Evolutionary conservation across 2,113 vertebrate species (phyloP).

Genomic region (Rutilus rutilus): DNA sequence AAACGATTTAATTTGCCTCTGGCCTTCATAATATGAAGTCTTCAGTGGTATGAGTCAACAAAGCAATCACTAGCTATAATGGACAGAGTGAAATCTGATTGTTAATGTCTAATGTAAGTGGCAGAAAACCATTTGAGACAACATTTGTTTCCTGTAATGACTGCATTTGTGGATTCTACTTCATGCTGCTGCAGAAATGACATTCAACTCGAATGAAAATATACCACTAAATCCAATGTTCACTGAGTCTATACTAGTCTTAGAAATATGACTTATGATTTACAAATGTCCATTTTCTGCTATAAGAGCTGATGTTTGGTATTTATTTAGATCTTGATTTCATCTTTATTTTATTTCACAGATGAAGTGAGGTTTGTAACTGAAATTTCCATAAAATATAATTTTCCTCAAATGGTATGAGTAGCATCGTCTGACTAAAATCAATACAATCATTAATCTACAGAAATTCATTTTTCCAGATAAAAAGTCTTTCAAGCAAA

Average conservation of each 20-base stretch:
- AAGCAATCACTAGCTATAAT: constrained; percentile 12
- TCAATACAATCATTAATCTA: too few species aligned
- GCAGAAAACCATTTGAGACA: background rate
- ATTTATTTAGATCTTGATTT: background rate
- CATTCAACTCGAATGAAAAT: background rate
- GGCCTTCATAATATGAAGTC: background rate
- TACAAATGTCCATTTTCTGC: background rate
- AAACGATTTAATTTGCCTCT: background rate
- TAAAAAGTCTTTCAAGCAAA: background rate
- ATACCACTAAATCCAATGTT: background rate
- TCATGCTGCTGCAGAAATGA: background rate
- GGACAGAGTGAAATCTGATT: background rate
- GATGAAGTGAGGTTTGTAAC: background rate
- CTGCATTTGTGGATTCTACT: constrained; percentile 10
- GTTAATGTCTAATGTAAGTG: background rate
- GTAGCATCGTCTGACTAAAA: too few species aligned
- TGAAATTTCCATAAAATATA: background rate
- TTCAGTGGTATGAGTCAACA: background rate
- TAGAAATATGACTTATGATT: background rate
- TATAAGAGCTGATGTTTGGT: background rate
- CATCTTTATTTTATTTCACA: background rate
- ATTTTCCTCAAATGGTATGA: background rate
- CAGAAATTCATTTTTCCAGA: too few species aligned
- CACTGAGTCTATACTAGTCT: background rate
- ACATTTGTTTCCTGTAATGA: background rate